phyloP scores from a whole-genome alignment of 2,888 invertebrate species.

The Abscondita cerata region DNA sequence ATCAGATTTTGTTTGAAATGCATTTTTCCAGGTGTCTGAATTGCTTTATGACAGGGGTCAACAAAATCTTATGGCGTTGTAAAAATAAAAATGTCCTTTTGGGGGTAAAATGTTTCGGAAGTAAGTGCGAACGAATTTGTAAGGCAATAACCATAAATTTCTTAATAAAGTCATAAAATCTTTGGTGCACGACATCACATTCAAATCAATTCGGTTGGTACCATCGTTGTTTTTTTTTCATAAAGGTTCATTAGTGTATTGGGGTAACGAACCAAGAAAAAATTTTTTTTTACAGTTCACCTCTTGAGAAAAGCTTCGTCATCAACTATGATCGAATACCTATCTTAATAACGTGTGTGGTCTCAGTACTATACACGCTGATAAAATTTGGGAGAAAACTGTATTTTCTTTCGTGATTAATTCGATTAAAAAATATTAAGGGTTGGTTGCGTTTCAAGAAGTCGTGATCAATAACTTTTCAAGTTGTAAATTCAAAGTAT shows the following conservation, averaged over 20 bases:
- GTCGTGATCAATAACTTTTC: too few relatives aligned
- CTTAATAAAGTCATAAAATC: too few relatives aligned
- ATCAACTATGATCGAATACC: background rate
- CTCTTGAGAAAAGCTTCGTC: constrained; percentile 7
- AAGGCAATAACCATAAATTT: constrained; percentile 6
- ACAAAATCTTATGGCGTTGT: constrained; percentile 17
- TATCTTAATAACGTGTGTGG: constrained; percentile 1
- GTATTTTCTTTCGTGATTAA: background rate
- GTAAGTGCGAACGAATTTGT: constrained; percentile 10
- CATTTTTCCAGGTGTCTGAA: constrained; percentile 44
- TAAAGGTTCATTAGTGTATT: constrained; percentile 9
- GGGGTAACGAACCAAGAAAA: constrained; percentile 14
- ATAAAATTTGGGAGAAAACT: too few relatives aligned
- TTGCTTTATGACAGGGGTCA: constrained; percentile 17
- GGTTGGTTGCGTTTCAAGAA: too few relatives aligned
- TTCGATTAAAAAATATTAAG: too few relatives aligned
- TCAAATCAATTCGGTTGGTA: too few relatives aligned
- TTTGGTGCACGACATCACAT: too few relatives aligned
- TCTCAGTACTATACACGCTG: background rate
- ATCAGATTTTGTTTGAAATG: constrained; percentile 44
- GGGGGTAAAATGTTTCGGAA: constrained; percentile 6
- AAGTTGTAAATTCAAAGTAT: background rate
- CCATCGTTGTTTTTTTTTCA: too few relatives aligned
- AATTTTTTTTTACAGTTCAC: constrained; percentile 4
- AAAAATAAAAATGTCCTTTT: constrained; percentile 13